Percentiles rank a stretch among this genome's conserved stretches.
These are phyloP conservation scores for Plotosus lineatus DNA, from an alignment of 2,113 vertebrate genomes.

Conservation along the genomic window DNA sequence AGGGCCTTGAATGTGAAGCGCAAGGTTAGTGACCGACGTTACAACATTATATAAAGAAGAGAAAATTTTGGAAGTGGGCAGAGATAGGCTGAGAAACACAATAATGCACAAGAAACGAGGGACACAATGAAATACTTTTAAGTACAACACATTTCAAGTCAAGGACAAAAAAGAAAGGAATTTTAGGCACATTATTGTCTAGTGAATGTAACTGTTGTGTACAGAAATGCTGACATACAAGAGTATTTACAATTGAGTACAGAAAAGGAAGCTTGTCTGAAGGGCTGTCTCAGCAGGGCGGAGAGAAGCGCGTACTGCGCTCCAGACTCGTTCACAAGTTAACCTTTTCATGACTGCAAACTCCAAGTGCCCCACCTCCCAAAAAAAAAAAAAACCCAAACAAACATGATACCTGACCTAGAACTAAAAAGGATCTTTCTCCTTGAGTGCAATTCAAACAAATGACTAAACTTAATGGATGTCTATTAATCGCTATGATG, in stretches of 20 bases:
- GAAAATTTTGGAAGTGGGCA: neutral
- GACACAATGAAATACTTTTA: constrained; percentile 54
- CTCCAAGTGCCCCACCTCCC: neutral
- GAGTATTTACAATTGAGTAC: constrained; percentile 43
- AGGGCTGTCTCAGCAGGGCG: constrained; percentile 7
- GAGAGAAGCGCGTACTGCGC: neutral
- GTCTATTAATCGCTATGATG: neutral
- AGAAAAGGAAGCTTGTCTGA: constrained; percentile 32
- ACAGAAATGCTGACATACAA: constrained; percentile 47
- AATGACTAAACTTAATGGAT: neutral
- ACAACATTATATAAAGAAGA: neutral
- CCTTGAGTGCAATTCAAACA: constrained; percentile 5
- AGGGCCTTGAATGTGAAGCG: neutral
- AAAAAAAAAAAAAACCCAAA: neutral
- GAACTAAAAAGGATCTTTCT: neutral
- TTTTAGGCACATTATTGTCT: constrained; percentile 50
- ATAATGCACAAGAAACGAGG: constrained; percentile 48
- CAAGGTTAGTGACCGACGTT: neutral
- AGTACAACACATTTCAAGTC: constrained; percentile 43
- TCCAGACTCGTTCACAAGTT: constrained; percentile 8
- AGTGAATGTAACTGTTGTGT: constrained; percentile 42
- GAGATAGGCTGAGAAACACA: neutral
- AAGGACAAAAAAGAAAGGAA: constrained; percentile 12
- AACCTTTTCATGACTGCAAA: neutral
- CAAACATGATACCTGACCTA: constrained; percentile 2